Evolutionary conservation across 2,888 invertebrate species (phyloP), one percentile per base, ranked within the genome.

Genomic region (Erebia ligea): DNA sequence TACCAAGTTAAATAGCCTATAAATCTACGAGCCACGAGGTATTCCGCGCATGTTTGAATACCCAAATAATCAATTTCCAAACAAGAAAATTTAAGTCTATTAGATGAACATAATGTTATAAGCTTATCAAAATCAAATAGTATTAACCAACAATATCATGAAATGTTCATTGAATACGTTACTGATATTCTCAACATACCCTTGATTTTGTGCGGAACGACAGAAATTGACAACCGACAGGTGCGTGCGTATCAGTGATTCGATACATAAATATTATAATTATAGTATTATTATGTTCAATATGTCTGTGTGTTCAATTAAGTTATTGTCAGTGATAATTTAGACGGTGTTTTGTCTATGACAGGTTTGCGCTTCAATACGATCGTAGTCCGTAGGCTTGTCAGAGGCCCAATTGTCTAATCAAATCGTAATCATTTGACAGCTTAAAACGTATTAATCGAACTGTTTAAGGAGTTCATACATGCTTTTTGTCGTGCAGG

Each of bases 91-190:
- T 25, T 6, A 34, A 6, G 6, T 34, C 34, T 34, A 34, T 5
- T 34, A 34, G 6, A 50, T 6, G 15, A 50, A n/a, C 15, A 34
- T 15, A 34, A 25, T 34, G 10, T 58, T 10, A n/a, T 58, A 17
- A 40, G 34, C 2, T 25, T 25, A 58, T 25, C 25, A 34, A 40
- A 56, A 58, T 40, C 58, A 58, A 40, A 34, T 58, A 58, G n/a
- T 58, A 58, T 15, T 13, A 25, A 57, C 15, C 57, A 70, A 62
- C 65, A 48, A 52, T 58, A 15, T n/a, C 42, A 11, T n/a, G 25
- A 57, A 25, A 56, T 50, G 50, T 58, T 71, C 21, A 52, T 42
- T 11, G 42, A 67, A 71, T 67, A 50, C 63, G 57, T 71, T 67
- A 42, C 45, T 17, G 61, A 59, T 10, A 54, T 68, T 71, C 58